Evolutionary conservation across 2,888 invertebrate species (phyloP).

Genomic region (Drosophila aldrichi): DNA sequence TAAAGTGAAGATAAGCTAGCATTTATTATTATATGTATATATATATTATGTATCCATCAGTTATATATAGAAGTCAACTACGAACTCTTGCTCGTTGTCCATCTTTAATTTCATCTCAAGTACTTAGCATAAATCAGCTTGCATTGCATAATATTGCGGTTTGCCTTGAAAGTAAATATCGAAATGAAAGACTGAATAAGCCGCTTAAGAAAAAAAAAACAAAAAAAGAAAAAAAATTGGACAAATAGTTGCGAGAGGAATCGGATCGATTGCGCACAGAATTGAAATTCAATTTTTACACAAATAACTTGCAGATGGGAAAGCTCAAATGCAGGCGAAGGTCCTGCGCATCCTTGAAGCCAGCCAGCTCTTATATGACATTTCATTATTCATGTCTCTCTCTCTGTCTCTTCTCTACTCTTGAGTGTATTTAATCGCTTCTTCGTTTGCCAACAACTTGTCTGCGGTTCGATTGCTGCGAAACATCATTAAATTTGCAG

Average conservation of each 20-base stretch:
- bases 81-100: slow-evolving; percentile 6
- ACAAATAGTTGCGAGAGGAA: slow-evolving; percentile 51
- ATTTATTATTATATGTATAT: too few relatives aligned
- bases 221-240: slow-evolving; percentile 7
- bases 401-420: slow-evolving; percentile 2
- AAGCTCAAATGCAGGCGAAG: slow-evolving; percentile 4
- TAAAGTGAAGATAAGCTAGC: too few relatives aligned
- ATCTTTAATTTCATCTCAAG: slow-evolving; percentile 31
- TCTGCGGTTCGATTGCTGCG: slow-evolving; percentile 39
- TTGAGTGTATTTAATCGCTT: slow-evolving; percentile 29
- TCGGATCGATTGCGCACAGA: slow-evolving; percentile 63
- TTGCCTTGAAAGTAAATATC: background rate
- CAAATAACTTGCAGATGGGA: slow-evolving; percentile 44
- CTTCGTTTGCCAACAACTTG: slow-evolving; percentile 10
- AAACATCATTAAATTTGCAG: slow-evolving; percentile 62
- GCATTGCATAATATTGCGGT: slow-evolving; percentile 32
- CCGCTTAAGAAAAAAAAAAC: slow-evolving; percentile 26
- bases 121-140: slow-evolving; percentile 60
- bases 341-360: slow-evolving; percentile 12
- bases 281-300: slow-evolving; percentile 71
- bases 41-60: too few relatives aligned
- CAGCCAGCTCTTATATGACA: slow-evolving; percentile 2
- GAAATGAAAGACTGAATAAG: slow-evolving; percentile 26
- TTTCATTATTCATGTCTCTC: slow-evolving; percentile 24
- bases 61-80: too few relatives aligned